Evolutionary conservation across 2,888 invertebrate genomes (phyloP).

Genomic region (Koerneria pararmatus): DNA sequence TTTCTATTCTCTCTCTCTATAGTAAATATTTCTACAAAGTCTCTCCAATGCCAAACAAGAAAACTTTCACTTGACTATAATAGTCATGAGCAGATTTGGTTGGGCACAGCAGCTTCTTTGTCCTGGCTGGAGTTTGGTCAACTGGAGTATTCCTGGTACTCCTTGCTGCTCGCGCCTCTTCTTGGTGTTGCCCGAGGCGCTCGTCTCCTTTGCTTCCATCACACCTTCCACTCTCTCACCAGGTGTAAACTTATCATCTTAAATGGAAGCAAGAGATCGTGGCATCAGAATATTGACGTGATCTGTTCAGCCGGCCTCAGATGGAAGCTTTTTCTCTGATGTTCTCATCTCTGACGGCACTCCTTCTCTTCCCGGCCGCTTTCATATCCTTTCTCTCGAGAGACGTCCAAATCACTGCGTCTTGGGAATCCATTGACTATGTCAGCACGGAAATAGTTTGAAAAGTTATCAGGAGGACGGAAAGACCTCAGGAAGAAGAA

Average conservation of each 20-base stretch:
- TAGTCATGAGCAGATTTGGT: constrained; percentile 44
- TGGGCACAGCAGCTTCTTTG: constrained; percentile 47
- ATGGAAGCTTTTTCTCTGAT: constrained; percentile 3
- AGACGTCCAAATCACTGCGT: constrained; percentile 49
- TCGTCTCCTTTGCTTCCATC: constrained; percentile 33
- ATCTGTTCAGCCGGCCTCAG: background rate
- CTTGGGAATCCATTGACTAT: constrained; percentile 58
- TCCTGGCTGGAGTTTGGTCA: constrained; percentile 56
- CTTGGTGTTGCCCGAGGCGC: constrained; percentile 42
- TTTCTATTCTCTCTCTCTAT: too few relatives aligned
- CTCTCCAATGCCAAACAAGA: too few relatives aligned
- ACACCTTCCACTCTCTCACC: constrained; percentile 23
- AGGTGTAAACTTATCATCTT: constrained; percentile 23
- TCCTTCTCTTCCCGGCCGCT: constrained; percentile 40
- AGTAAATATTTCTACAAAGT: too few relatives aligned
- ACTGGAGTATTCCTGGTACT: constrained; percentile 46
- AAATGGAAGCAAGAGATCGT: constrained; percentile 1
- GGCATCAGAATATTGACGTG: background rate
- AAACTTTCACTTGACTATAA: too few relatives aligned
- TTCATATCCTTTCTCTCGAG: constrained; percentile 39
- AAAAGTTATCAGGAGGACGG: too few relatives aligned
- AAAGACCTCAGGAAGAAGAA: too few relatives aligned
- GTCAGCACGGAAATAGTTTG: constrained; percentile 35
- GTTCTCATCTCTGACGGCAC: constrained; percentile 16
- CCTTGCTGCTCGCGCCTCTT: constrained; percentile 43